Evolutionary conservation across 2,797 vertebrate genomes (phyloP), one percentile per base, ranked within the genome.

Genomic region (Agapornis canus): DNA sequence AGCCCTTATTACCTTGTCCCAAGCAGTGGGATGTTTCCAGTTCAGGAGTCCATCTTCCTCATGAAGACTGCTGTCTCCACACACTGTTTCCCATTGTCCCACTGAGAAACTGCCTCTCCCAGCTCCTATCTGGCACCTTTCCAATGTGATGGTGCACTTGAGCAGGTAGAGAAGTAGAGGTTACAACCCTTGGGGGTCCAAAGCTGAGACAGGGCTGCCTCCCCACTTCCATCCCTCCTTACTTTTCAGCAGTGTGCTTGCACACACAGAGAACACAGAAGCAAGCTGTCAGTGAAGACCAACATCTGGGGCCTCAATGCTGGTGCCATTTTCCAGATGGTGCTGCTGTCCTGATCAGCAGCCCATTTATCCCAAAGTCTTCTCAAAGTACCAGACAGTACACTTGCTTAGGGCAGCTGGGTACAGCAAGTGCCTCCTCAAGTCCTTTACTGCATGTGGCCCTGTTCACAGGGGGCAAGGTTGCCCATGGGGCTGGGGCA

Each of bases 171-270:
- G 47, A 39, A 60, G 40, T 47, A 39, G 32, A 52, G 8, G 11
- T 65, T 70, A 65, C 43, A 86, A 47, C 40, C 26, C 45, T 63
- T 25, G 22, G 22, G 39, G 3, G 5, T 69, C 29, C 49, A 51
- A 69, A 80, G 43, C 42, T 65, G 52, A 60, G 26, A 27, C 16
- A 57, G 48, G 26, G 18, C 56, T 66, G 31, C 47, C 16, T 68
- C 29, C 18, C 37, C 21, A 6, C 42, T 80, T 54, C 45, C 54
- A 37, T 68, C n/a, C 26, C 48, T 56, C 56, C 48, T 63, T 0
- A 0, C 48, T 75, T 81, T 47, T 57, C 57, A 51, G 49, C 63
- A 14, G 7, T 27, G 7, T 6, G 2, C 29, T 80, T 0, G 0
- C 48, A 54, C 19, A 29, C 42, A 18, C 7, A 43, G 61, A 23